Base-by-base conservation (phyloP, 64 coral and sea anemone genomes). In the Stylophora pistillata region DNA sequence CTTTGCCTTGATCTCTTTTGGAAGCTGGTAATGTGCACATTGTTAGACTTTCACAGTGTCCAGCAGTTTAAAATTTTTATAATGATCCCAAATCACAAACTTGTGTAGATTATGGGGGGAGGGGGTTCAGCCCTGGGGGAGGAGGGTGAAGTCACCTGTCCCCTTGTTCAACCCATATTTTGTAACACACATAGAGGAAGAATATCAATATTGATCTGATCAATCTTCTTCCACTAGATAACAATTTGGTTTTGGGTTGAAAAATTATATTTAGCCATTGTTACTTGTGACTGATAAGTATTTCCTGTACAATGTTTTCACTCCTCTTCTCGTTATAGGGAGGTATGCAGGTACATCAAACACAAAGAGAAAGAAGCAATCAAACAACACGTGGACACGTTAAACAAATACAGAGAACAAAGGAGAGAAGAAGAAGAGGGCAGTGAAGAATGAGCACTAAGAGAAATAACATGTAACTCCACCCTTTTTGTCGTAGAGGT, bases 341-440 rank as follows among this genome's bases (percentile, higher is more conserved):
- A 96, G 26, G 10, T 90, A 27, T 96, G 94, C 68, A 89, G 94
- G 90, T 96, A 96, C 86, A 52, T 73, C 14, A 93, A 61, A 55
- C 71, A 93, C 56, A 93, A 96, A 74, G 91, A 96, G 29, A 83
- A 93, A 53, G 90, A 96, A 52, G 86, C 74, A 74, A 89, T 96
- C 25, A 90, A 96, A 72, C 55, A 90, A 71, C 89, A 79, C 58
- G 86, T 96, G 30, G 94, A 96, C 33, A 71, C 90, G 87, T 58
- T 96, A 11, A 96, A 96, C 87, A 72, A 90, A 81, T 82, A 96
- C 68, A 89, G 55, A 30, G 27, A 92, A 28, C 61, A 87, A 30
- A 82, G 77, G 27, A 81, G 37, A 47, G 37, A 53, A 87, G 62
- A 90, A 76, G 87, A 96, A 34, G 80, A 56, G 26, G 52, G 53